phyloP scores from a whole-genome alignment of 2,888 invertebrate species.

The Protodeltote pygarga region DNA sequence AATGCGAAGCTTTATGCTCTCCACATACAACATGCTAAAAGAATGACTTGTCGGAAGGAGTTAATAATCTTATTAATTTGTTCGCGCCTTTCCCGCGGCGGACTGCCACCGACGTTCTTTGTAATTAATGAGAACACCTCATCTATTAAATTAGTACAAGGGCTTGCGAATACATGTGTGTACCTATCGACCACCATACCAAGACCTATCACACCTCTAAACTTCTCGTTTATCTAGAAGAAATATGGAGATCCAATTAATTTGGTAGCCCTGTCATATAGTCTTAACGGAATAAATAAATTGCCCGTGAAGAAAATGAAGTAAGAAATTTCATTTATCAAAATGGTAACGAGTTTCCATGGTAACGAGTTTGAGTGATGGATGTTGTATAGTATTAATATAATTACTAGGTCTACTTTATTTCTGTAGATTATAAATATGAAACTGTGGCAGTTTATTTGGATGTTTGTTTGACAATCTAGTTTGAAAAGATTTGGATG shows the following conservation, averaged over 20 bases:
- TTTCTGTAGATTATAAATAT: background rate
- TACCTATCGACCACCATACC: slow-evolving; percentile 62
- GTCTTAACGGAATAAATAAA: slow-evolving; percentile 82
- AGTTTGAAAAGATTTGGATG: no score
- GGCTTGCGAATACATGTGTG: slow-evolving; percentile 78
- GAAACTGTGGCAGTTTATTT: no score
- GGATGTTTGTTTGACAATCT: no score
- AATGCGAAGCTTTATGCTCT: slow-evolving; percentile 4
- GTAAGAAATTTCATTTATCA: slow-evolving; percentile 84
- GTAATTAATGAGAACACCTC: slow-evolving; percentile 86
- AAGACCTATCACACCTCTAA: slow-evolving; percentile 55
- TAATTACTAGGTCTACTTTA: slow-evolving; percentile 31
- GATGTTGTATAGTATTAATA: slow-evolving; percentile 42
- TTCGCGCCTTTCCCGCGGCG: slow-evolving; percentile 75
- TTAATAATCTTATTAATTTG: slow-evolving; percentile 86
- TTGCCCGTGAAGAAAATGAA: slow-evolving; percentile 82
- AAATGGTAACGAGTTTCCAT: slow-evolving; percentile 59
- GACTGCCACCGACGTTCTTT: slow-evolving; percentile 82
- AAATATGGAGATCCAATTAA: slow-evolving; percentile 51
- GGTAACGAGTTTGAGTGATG: slow-evolving; percentile 67
- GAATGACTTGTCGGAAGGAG: slow-evolving; percentile 84
- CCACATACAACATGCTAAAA: slow-evolving; percentile 56
- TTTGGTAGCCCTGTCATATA: slow-evolving; percentile 63
- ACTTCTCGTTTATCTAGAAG: slow-evolving; percentile 1
- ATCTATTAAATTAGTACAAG: slow-evolving; percentile 85